Evolutionary conservation across 2,888 invertebrate species (phyloP), one percentile per base, ranked within the genome.

Genomic region (Caradrina clavipalpis): DNA sequence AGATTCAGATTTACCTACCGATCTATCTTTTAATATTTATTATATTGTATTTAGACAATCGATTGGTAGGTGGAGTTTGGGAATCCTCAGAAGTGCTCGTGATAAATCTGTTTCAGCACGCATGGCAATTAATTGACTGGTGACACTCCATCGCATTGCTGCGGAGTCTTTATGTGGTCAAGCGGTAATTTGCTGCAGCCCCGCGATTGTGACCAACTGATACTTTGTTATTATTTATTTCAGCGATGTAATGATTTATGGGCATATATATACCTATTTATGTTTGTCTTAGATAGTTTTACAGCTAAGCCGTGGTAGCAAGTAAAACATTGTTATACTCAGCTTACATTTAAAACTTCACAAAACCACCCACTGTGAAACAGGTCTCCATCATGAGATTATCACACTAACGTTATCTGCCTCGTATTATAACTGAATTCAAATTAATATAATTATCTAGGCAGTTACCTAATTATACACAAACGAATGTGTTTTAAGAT

Each of bases 91-190:
- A 93, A 94, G 92, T 92, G 92, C 85, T 87, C 82, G 86, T 87
- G 85, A 90, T 92, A 92, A 93, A 94, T 94, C 93, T 92, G 87
- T 93, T 92, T 88, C 86, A 91, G 91, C 94, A 94, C 94, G 94
- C 93, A 93, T 90, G 88, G 91, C 89, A 88, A 89, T 92, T 94
- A 94, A 93, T 92, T 89, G 92, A 86, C 81, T 85, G 81, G 85
- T 81, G 88, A 85, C 85, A 86, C 83, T 87, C 78, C 75, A 82
- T 73, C 80, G 83, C 81, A 72, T 78, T 70, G 83, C 62, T 83
- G 84, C 81, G 83, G 76, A 86, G 84, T 87, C 89, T 88, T 87
- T 87, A 88, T 84, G 86, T 82, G 90, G 90, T 87, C 89, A 85
- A 88, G 86, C 87, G 89, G 91, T 88, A 86, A 91, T 92, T 92